Percentiles rank a stretch among this genome's conserved stretches.
These are phyloP conservation scores for Palaemon carinicauda DNA, from an alignment of 1,140 invertebrate genomes.

Conservation along the genomic window DNA sequence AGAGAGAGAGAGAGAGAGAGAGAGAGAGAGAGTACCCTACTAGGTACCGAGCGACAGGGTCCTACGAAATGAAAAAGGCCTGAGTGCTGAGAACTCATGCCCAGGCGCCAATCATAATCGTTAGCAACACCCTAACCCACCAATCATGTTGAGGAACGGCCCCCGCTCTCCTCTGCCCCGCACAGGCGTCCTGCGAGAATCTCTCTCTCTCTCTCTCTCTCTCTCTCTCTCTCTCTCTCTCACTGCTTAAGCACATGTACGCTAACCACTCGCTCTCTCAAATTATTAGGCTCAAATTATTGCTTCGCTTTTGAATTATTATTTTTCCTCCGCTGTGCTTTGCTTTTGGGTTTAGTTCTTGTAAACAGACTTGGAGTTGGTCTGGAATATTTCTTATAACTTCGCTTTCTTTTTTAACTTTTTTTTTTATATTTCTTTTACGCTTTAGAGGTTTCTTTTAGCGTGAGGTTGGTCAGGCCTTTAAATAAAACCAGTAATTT, in stretches of 20 bases:
- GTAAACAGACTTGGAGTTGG: too few relatives aligned
- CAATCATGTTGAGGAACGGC: constrained; percentile 18
- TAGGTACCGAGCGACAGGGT: too few relatives aligned
- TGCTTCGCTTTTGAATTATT: constrained; percentile 13
- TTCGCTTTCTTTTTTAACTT: not conserved
- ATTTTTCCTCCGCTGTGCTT: not conserved
- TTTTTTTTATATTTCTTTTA: not conserved
- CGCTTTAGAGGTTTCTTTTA: too few relatives aligned
- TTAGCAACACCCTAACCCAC: constrained; percentile 29
- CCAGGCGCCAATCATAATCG: constrained; percentile 9
- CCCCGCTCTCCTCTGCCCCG: not conserved
- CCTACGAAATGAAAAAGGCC: constrained; percentile 33
- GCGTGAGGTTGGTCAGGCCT: too few relatives aligned
- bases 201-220: not conserved
- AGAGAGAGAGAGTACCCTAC: not conserved
- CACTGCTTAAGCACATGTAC: not conserved
- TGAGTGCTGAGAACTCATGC: not conserved
- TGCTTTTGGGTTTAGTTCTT: not conserved
- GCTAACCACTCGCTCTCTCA: not conserved
- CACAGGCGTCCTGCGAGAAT: not conserved
- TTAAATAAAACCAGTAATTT: too few relatives aligned
- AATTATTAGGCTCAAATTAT: constrained; percentile 48
- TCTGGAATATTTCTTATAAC: not conserved
- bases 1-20: not conserved
- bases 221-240: not conserved